phyloP scores from a whole-genome alignment of 1,140 invertebrate species.

The Eubasilissa regina region DNA sequence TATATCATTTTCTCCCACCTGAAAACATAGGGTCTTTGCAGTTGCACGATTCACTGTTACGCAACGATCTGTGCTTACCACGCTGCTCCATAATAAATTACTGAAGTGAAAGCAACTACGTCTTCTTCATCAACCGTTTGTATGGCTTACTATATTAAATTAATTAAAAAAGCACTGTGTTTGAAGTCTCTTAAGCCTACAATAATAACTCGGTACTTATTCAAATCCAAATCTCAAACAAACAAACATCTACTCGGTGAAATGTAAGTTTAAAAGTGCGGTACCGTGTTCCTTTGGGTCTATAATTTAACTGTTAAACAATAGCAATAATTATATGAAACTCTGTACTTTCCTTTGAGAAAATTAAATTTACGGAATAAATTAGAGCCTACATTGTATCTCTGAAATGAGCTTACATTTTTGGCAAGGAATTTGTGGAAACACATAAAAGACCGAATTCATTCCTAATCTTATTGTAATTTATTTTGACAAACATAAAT shows the following conservation, averaged over 20 bases:
- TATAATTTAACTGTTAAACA: slow-evolving; percentile 39
- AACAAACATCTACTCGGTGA: slow-evolving; percentile 13
- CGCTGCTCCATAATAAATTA: too few species aligned
- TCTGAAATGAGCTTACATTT: slow-evolving; percentile 32
- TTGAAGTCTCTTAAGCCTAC: not conserved
- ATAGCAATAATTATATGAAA: slow-evolving; percentile 37
- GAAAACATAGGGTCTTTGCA: too few species aligned
- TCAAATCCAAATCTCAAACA: slow-evolving; percentile 9
- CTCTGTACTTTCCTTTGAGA: slow-evolving; percentile 31
- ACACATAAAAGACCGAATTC: slow-evolving; percentile 26
- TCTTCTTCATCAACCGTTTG: too few species aligned
- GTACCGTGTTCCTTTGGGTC: slow-evolving; percentile 14
- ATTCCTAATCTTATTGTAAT: slow-evolving; percentile 32
- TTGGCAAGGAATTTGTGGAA: slow-evolving; percentile 24
- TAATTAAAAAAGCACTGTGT: too few species aligned
- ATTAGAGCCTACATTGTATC: slow-evolving; percentile 25
- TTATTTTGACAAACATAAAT: slow-evolving; percentile 41
- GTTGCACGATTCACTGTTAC: too few species aligned
- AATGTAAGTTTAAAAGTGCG: slow-evolving; percentile 35
- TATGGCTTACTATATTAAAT: too few species aligned
- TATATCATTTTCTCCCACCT: too few species aligned
- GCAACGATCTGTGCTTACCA: too few species aligned
- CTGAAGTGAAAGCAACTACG: too few species aligned
- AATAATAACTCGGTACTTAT: slow-evolving; percentile 10
- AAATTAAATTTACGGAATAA: slow-evolving; percentile 38